Evolutionary conservation across 2,797 vertebrate genomes (phyloP).

Genomic region (Hippopotamyrus pictus): DNA sequence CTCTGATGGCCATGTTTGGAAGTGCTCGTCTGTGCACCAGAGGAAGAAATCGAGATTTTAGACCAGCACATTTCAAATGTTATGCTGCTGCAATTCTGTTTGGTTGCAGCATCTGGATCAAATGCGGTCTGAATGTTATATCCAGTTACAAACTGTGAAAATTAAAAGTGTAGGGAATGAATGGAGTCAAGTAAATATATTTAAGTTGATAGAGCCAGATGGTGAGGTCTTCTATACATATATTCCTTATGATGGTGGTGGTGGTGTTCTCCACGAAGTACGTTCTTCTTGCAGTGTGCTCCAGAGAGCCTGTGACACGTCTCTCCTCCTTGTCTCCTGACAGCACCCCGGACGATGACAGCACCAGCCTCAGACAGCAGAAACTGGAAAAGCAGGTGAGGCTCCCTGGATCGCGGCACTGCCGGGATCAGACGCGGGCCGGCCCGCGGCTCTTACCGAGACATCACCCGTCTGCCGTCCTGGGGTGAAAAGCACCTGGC

Average conservation of each 20-base stretch:
- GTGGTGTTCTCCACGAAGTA: background rate
- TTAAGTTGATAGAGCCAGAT: background rate
- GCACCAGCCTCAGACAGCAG: constrained; percentile 77
- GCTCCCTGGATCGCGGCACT: background rate
- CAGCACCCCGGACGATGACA: constrained; percentile 79
- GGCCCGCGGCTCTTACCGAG: background rate
- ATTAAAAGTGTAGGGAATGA: background rate
- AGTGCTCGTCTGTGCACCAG: background rate
- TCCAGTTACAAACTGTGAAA: background rate
- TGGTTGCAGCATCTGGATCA: background rate
- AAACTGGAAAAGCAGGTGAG: constrained; percentile 90
- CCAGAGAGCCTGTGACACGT: background rate
- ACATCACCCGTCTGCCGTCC: background rate
- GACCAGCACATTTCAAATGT: background rate
- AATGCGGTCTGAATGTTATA: background rate
- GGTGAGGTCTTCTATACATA: background rate
- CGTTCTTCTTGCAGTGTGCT: background rate
- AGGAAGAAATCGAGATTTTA: background rate
- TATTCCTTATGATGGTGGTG: background rate
- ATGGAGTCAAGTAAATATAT: background rate
- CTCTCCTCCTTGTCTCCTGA: constrained; percentile 34
- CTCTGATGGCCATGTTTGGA: constrained; percentile 29
- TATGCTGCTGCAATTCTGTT: background rate
- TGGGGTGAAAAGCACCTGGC: background rate
- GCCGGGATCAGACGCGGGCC: background rate